phyloP scores from a whole-genome alignment of 2,888 invertebrate species.

The Cynaeus angustus region DNA sequence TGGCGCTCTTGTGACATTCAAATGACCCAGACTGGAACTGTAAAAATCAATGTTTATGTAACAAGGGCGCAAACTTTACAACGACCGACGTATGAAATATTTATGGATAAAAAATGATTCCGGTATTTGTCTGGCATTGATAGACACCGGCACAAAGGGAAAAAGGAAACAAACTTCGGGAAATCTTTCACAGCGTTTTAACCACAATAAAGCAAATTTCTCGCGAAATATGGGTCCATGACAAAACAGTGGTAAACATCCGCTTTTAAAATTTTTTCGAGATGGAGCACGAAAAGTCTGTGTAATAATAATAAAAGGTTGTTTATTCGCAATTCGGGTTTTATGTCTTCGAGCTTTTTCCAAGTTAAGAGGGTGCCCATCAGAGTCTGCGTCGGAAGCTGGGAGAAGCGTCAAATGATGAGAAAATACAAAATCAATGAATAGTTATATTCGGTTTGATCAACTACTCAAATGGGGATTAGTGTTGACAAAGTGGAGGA shows the following conservation, averaged over 20 bases:
- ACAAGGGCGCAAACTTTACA: not conserved
- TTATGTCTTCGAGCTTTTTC: not conserved
- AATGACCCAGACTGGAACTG: not conserved
- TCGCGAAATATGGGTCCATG: not conserved
- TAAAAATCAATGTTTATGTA: not conserved
- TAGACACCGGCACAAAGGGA: not conserved
- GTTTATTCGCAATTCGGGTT: not conserved
- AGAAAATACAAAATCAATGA: slow-evolving; percentile 1
- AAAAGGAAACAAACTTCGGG: not conserved
- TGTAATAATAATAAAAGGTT: slow-evolving; percentile 1
- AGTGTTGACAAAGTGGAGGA: not conserved
- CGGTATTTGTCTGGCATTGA: not conserved
- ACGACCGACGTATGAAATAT: not conserved
- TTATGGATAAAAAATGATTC: slow-evolving; percentile 4
- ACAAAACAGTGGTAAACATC: slow-evolving; percentile 4
- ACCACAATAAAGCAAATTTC: not conserved
- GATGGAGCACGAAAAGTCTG: too few species aligned
- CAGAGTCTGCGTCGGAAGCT: slow-evolving; percentile 3
- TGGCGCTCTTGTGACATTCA: too few species aligned
- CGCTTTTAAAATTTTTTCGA: not conserved
- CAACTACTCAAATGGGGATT: not conserved
- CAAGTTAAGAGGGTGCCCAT: not conserved
- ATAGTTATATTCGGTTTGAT: slow-evolving; percentile 2
- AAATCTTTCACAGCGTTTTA: slow-evolving; percentile 2
- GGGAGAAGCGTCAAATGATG: not conserved